Base-by-base conservation (phyloP, 1,140 invertebrate genomes). In the Drosophila orosa region DNA sequence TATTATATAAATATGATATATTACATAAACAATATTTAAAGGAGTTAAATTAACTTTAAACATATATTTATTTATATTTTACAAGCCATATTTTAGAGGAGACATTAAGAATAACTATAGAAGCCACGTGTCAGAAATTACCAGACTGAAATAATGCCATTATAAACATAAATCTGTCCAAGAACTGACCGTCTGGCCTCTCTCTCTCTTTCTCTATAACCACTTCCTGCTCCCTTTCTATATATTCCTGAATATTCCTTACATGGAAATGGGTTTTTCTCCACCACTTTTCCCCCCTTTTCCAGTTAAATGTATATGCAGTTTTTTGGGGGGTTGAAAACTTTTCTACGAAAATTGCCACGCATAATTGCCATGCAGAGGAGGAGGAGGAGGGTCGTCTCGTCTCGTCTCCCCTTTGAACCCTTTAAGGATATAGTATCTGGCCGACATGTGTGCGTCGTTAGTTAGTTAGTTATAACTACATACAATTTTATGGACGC, bases 391-490 rank as follows among this genome's bases (percentile, higher is more conserved):
- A n/a, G n/a, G n/a, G n/a, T n/a, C n/a, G n/a, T n/a, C n/a, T n/a
- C n/a, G n/a, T n/a, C n/a, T 22, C 2, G 1, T 6, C 10, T 13
- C 0, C 35, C 37, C 60, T 15, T 29, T 29, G 35, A 45, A 65
- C 31, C 57, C 62, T 13, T 65, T 68, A n/a, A 24, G 12, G 60
- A 66, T 65, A n/a, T n/a, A n/a, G n/a, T n/a, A 68, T 33, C 62
- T 60, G n/a, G n/a, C 6, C 50, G 71, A 73, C 83, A 86, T 86
- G 83, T 87, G 83, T 69, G 60, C 56, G 60, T 81, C 72, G 84
- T 87, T 87, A 87, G 83, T 89, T 86, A 86, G 82, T 86, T 89
- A 83, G 84, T 89, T 87, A 89, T 83, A 87, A 80, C 84, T 87
- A 89, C 80, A 89, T 87, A 87, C 84, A 87, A 83, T 83, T 87